Evolutionary conservation across 2,888 invertebrate species (phyloP).

Genomic region (Cephus rjabovi): DNA sequence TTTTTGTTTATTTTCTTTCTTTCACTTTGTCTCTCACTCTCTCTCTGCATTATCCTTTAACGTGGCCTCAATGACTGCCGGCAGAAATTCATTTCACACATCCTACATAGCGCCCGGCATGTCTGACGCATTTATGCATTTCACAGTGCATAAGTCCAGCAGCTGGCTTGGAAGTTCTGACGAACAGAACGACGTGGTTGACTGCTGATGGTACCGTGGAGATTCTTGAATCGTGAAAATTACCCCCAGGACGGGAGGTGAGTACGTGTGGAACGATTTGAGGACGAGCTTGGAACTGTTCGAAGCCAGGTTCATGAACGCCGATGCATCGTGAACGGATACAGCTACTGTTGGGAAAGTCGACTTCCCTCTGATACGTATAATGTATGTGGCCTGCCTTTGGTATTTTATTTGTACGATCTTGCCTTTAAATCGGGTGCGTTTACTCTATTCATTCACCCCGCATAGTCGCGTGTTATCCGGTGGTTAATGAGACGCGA

Average conservation of each 20-base stretch:
- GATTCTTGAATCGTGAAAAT: constrained; percentile 46
- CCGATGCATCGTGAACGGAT: background rate
- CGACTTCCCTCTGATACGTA: background rate
- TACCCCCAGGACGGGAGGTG: constrained; percentile 24
- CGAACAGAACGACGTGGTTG: constrained; percentile 39
- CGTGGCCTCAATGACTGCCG: constrained; percentile 26
- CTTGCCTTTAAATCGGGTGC: background rate
- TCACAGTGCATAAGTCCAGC: constrained; percentile 61
- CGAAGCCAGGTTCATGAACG: background rate
- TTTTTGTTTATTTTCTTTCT: background rate
- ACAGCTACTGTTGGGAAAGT: background rate
- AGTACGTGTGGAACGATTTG: background rate
- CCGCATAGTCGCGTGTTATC: constrained; percentile 3
- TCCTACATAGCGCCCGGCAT: constrained; percentile 37
- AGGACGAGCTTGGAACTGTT: background rate
- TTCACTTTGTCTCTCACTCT: background rate
- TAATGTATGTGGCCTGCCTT: background rate
- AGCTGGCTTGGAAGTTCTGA: constrained; percentile 48
- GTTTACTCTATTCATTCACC: background rate
- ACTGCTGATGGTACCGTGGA: constrained; percentile 8
- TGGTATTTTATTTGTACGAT: background rate
- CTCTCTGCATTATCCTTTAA: background rate
- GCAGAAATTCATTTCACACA: constrained; percentile 38
- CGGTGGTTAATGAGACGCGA: constrained; percentile 41
- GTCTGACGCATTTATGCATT: constrained; percentile 55